Evolutionary conservation across 2,797 vertebrate species (phyloP), one percentile per base, ranked within the genome.

Genomic region (Anguilla pacifica): DNA sequence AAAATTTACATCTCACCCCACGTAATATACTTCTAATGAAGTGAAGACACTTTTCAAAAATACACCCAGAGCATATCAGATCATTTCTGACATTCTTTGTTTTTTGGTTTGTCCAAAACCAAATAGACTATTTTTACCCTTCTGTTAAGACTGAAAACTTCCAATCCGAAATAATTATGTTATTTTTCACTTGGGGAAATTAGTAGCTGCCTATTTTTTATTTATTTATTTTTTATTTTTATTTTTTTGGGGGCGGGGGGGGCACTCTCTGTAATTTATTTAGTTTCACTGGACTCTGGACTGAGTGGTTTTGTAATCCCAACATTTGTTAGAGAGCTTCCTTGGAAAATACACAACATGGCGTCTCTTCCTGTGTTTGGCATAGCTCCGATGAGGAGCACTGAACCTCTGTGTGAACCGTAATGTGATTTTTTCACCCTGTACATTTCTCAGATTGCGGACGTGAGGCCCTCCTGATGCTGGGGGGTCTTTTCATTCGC

Each of bases 331-430:
- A 91, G 88, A 88, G 89, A 91, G 90, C 91, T 92, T 94, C 91
- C 90, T 95, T 91, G 87, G 90, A 91, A 94, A 95, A 95, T 91
- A 94, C 92, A 93, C 93, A 90, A 87, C 70, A 84, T 0, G 2
- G 83, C 93, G 84, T 84, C n/a, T 88, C 90, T 92, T 91, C 92
- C 92, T 90, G 91, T 89, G 86, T 83, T 92, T 90, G 90, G 86
- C 87, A 70, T 88, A 88, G 86, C 86, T 88, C 53, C 49, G 53
- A 86, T 0, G 83, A 64, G 86, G 87, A 87, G 89, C 87, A 90
- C 70, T 90, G 89, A 92, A 94, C 92, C 92, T 87, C 88, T 86
- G 77, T 91, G 35, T 13, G 89, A 87, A 83, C 19, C 5, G 31
- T 85, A 87, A 91, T 87, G 89, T 13, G 28, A 90, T 86, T 83